Evolutionary conservation across 2,113 vertebrate genomes (phyloP), one percentile per base, ranked within the genome.

Genomic region (Edolisoma coerulescens): DNA sequence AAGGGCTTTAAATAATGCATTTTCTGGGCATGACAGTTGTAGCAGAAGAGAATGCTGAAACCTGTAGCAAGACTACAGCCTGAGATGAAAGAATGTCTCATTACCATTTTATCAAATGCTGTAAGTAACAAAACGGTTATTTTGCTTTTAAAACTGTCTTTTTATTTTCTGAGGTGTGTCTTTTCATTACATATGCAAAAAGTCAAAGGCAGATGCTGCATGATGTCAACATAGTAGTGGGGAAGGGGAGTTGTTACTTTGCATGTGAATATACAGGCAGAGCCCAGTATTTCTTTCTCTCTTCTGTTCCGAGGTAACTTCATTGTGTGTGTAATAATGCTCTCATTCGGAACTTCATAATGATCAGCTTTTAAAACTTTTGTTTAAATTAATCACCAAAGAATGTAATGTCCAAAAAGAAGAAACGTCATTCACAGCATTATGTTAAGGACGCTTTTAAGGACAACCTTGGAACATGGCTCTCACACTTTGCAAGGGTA

Each of bases 81-180:
- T 98, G 97, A 98, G 95, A 94, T 95, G 98, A 98, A 97, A 99
- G 97, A 97, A 99, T 99, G 99, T 98, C 99, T 98, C 99, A 99
- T 98, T 99, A 99, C 93, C 98, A 98, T 98, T 99, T 99, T 97
- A 99, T 99, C 98, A 99, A 99, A 98, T 99, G 99, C 98, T 99
- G 99, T 99, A 98, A 99, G 99, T 99, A 99, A 92, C 92, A 95
- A 85, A 95, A 97, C 45, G 30, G 33, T 26, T 91, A 35, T 96
- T 93, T 91, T 90, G 53, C 59, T 95, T 92, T 52, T 93, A 35
- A 52, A 84, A 35, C 13, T 53, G 59, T 60, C 37, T 65, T 90
- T 96, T 90, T 85, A 37, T 95, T 96, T 83, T 78, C 65, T 19
- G 69, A 80, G 85, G 56, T 93, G 77, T 87, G 79, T 86, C 71